Evolutionary conservation across 2,888 invertebrate species (phyloP).

Genomic region (Diadegma fenestrale): DNA sequence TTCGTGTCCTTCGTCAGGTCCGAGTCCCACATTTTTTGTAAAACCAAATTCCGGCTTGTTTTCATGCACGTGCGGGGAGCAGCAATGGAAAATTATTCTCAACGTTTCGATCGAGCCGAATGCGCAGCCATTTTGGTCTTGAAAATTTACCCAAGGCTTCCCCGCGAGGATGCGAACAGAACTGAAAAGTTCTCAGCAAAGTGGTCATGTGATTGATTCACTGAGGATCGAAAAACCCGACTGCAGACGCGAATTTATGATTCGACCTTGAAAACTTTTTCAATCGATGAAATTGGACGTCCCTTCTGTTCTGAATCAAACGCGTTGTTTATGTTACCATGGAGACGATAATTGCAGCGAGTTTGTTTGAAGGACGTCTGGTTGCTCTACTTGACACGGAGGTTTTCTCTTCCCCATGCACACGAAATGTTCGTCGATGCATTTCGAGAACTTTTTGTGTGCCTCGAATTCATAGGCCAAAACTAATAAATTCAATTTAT

Average conservation of each 20-base stretch:
- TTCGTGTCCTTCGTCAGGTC: background rate
- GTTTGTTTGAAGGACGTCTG: conserved; percentile 10
- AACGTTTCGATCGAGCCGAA: background rate
- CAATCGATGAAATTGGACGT: background rate
- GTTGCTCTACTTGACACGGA: background rate
- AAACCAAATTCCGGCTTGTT: background rate
- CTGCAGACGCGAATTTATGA: background rate
- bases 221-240: background rate
- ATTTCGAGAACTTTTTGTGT: background rate
- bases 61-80: background rate
- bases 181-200: background rate
- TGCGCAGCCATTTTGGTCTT: background rate
- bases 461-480: background rate
- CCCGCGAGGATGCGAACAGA: background rate
- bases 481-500: background rate
- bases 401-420: background rate
- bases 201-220: background rate
- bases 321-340: background rate
- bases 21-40: background rate
- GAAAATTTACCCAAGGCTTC: background rate
- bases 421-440: background rate
- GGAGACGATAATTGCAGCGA: background rate
- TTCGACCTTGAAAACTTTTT: conserved; percentile 1
- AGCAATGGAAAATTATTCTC: background rate
- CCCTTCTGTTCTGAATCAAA: background rate